Evolutionary conservation across 2,797 vertebrate genomes (phyloP), one percentile per base, ranked within the genome.

Genomic region (Oryzias dopingdopingensis): DNA sequence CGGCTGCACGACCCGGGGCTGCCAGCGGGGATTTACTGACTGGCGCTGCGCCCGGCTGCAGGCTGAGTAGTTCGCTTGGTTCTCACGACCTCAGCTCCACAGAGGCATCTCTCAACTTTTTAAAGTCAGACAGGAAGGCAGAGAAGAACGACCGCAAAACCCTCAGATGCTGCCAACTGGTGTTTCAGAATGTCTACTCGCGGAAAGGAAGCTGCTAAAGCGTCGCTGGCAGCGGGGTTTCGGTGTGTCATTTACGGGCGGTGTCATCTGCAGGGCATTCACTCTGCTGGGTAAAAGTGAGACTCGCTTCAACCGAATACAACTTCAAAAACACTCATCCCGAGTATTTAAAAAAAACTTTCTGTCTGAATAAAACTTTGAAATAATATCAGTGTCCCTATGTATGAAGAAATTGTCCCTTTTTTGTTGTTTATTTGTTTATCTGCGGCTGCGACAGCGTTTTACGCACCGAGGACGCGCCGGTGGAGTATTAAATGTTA

Each of bases 1-100:
- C 70, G 76, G 66, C 76, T 70, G 79, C 82, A 79, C 79, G 87
- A 85, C 85, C 85, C 72, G 84, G 26, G 81, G 67, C 74, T 76
- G 86, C 88, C 88, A 83, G 88, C 79, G 90, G 90, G 92, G 92
- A 93, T 91, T 92, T 91, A 91, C 90, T 86, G 88, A 62, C 88
- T 94, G 92, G 93, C 93, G 70, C 85, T n/a, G 75, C 71, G 92
- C 92, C 93, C 89, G 88, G 86, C 91, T 91, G 79, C 93, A 91
- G 88, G 88, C 92, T 75, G 89, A 89, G 88, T 90, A 84, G 91
- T 92, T 90, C 91, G 90, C 90, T 89, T 74, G 65, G 90, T 94
- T 95, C 93, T 94, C 94, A 95, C 93, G 94, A 93, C 94, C 93
- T 94, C 90, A 85, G 84, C 89, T 87, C 86, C 88, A 86, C 89